Conservation (phyloP, 1,140 invertebrate genomes). For the Macrobrachium nipponense region DNA sequence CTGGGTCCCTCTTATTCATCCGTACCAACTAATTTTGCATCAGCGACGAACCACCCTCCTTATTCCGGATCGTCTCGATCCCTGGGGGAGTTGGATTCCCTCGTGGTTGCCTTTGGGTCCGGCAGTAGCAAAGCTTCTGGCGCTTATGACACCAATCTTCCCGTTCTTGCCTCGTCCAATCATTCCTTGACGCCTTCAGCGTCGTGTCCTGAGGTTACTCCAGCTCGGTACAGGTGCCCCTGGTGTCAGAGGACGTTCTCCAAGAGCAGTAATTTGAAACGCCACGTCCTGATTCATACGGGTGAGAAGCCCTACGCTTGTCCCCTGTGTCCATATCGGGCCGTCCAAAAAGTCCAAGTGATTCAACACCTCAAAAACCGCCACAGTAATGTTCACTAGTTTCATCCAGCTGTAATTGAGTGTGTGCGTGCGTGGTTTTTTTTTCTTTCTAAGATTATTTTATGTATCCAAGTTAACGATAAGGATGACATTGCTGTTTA, state of each 20-base stretch:
- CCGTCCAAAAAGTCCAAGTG: slow-evolving; percentile 55
- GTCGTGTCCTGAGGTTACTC: not conserved
- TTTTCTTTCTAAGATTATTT: no score
- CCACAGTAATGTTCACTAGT: slow-evolving; percentile 18
- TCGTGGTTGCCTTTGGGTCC: slow-evolving; percentile 28
- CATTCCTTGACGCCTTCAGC: slow-evolving; percentile 2
- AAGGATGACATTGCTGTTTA: no score
- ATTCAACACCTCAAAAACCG: slow-evolving; percentile 45
- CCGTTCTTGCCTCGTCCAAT: not conserved
- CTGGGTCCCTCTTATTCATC: not conserved
- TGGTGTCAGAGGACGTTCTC: slow-evolving; percentile 49
- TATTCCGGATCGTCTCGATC: not conserved
- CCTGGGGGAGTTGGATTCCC: slow-evolving; percentile 46
- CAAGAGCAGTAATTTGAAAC: slow-evolving; percentile 54
- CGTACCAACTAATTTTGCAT: not conserved
- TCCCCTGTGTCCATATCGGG: slow-evolving; percentile 51
- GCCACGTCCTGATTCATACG: slow-evolving; percentile 47
- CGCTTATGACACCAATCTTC: slow-evolving; percentile 1
- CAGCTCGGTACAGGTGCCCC: slow-evolving; percentile 37
- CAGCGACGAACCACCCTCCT: not conserved
- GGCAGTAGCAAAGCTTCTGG: not conserved
- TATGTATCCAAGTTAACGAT: no score
- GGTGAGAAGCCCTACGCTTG: slow-evolving; percentile 53
- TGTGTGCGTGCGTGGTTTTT: no score
- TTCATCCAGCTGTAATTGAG: not conserved